Conservation (phyloP, 2,113 vertebrate species). For the Istiophorus platypterus region DNA sequence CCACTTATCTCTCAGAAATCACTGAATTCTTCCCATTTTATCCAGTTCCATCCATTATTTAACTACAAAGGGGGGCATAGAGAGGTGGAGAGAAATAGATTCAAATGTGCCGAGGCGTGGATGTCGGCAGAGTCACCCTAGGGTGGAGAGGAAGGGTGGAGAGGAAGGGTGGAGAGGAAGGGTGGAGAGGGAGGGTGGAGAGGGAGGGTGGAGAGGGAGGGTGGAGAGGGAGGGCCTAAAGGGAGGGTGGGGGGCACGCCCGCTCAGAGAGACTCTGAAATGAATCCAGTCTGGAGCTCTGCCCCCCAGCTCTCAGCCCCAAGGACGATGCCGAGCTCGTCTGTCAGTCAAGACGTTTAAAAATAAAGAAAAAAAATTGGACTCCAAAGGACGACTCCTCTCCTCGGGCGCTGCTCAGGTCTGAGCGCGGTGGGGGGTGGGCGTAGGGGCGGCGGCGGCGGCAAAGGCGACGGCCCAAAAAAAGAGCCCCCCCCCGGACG, state of each 20-base stretch:
- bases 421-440: too few species aligned
- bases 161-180: neutral
- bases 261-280: slow-evolving; percentile 37
- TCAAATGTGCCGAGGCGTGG: slow-evolving; percentile 1
- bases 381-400: slow-evolving; percentile 41
- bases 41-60: slow-evolving; percentile 43
- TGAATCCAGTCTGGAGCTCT: slow-evolving; percentile 40
- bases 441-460: slow-evolving; percentile 22
- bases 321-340: slow-evolving; percentile 16
- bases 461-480: slow-evolving; percentile 29
- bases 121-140: slow-evolving; percentile 9
- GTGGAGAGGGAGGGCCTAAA: neutral
- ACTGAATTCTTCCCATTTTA: neutral
- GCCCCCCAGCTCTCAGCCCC: slow-evolving; percentile 27
- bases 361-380: too few species aligned
- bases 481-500: slow-evolving; percentile 31
- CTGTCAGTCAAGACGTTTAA: slow-evolving; percentile 57
- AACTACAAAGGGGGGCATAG: neutral
- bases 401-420: slow-evolving; percentile 33
- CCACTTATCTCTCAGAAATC: slow-evolving; percentile 13
- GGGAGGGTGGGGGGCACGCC: too few species aligned
- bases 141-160: neutral
- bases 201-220: neutral
- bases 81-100: neutral
- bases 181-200: neutral